These are phyloP conservation scores for Drosophila diplacantha DNA, from an alignment of 2,888 invertebrate species.

Conservation along the genomic window DNA sequence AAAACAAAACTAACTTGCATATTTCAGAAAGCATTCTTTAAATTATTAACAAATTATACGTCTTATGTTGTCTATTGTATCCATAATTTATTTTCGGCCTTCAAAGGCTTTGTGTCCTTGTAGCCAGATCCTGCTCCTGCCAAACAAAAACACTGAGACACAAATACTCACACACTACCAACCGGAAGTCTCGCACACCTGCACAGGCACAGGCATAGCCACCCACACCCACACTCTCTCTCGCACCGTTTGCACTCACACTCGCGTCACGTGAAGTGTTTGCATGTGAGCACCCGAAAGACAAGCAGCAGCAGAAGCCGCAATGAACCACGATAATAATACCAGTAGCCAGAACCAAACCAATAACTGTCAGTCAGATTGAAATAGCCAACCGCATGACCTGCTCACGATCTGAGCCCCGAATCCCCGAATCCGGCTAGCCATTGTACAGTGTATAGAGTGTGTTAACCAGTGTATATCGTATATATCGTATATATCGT, in stretches of 20 bases:
- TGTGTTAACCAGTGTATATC: constrained; percentile 26
- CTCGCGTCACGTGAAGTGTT: constrained; percentile 51
- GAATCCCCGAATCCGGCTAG: constrained; percentile 16
- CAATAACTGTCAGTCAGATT: constrained; percentile 49
- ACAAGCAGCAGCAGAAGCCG: constrained; percentile 27
- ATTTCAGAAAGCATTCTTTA: background rate
- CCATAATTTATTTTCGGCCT: background rate
- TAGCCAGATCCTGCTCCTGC: constrained; percentile 35
- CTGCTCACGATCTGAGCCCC: constrained; percentile 41
- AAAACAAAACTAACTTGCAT: background rate
- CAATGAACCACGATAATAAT: constrained; percentile 17
- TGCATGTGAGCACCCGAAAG: constrained; percentile 68
- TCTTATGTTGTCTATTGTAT: background rate
- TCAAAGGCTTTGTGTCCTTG: constrained; percentile 1
- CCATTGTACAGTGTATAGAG: constrained; percentile 30
- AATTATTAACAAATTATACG: background rate
- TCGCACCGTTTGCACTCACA: constrained; percentile 28
- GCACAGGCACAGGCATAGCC: constrained; percentile 24
- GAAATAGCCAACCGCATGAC: constrained; percentile 56
- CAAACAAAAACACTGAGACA: constrained; percentile 8
- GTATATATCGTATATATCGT: constrained; percentile 33
- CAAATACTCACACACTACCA: constrained; percentile 29
- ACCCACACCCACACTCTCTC: constrained; percentile 31
- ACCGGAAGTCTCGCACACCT: constrained; percentile 30
- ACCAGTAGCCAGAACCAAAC: constrained; percentile 30